phyloP scores from a whole-genome alignment of 2,888 invertebrate species.

The Strigamia maritima region DNA sequence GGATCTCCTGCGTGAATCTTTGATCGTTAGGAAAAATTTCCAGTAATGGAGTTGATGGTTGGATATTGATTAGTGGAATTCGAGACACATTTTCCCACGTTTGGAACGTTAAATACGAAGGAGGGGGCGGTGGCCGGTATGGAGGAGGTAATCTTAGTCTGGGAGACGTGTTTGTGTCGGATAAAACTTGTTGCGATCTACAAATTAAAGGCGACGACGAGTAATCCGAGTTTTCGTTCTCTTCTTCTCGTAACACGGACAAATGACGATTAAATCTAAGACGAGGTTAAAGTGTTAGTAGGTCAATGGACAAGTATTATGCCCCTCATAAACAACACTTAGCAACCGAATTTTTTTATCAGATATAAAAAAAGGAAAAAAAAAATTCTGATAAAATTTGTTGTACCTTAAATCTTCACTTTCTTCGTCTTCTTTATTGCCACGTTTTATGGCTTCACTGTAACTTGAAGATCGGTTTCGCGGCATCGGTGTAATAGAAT shows the following conservation, averaged over 20 bases:
- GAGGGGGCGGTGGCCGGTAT: conserved; percentile 26
- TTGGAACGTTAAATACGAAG: neutral
- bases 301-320: neutral
- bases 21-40: neutral
- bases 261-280: conserved; percentile 17
- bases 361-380: neutral
- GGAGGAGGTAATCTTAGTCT: neutral
- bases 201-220: neutral
- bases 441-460: conserved; percentile 16
- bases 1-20: neutral
- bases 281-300: conserved; percentile 22
- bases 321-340: neutral
- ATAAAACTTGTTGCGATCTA: neutral
- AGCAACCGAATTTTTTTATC: neutral
- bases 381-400: neutral
- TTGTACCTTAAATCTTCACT: neutral
- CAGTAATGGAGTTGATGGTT: neutral
- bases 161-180: neutral
- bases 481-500: neutral
- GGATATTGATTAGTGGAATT: neutral
- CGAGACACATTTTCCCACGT: neutral
- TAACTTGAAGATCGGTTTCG: neutral
- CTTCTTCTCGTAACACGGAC: conserved; percentile 33
- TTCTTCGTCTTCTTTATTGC: conserved; percentile 17
- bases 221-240: conserved; percentile 25